phyloP scores from a whole-genome alignment of 2,888 invertebrate genomes.

The Eupeodes luniger region DNA sequence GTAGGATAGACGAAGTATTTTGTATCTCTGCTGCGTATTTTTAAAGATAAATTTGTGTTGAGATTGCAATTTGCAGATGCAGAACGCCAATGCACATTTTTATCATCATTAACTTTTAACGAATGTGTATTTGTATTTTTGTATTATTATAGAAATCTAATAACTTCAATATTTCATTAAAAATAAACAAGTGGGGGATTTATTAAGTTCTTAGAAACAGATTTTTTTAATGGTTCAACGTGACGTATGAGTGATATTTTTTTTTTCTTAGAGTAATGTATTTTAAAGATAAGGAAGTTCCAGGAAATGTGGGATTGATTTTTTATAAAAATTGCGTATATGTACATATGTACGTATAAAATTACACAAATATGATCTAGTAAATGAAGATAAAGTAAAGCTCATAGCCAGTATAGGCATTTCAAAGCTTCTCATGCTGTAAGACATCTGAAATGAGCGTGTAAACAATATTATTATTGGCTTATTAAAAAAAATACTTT shows the following conservation, averaged over 20 bases:
- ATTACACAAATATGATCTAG: no score
- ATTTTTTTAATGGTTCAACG: not conserved
- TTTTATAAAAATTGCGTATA: no score
- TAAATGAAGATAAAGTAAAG: no score
- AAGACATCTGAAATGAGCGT: no score
- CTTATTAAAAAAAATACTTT: no score
- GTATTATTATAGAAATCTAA: not conserved
- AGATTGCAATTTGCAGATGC: not conserved
- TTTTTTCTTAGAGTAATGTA: not conserved
- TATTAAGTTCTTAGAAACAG: not conserved
- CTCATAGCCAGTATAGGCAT: no score
- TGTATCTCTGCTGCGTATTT: not conserved
- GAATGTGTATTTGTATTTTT: not conserved
- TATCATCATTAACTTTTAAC: no score
- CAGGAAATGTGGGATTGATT: not conserved
- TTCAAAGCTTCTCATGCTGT: no score
- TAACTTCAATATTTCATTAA: not conserved
- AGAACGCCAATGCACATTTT: not conserved
- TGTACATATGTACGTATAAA: no score
- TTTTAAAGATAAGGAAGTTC: not conserved
- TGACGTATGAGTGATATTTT: constrained; percentile 5
- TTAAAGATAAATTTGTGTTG: not conserved
- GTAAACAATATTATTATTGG: no score
- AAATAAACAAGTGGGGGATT: not conserved
- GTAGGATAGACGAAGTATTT: constrained; percentile 1